Conservation (phyloP, 2,888 invertebrate genomes). For the Aromia moschata region DNA sequence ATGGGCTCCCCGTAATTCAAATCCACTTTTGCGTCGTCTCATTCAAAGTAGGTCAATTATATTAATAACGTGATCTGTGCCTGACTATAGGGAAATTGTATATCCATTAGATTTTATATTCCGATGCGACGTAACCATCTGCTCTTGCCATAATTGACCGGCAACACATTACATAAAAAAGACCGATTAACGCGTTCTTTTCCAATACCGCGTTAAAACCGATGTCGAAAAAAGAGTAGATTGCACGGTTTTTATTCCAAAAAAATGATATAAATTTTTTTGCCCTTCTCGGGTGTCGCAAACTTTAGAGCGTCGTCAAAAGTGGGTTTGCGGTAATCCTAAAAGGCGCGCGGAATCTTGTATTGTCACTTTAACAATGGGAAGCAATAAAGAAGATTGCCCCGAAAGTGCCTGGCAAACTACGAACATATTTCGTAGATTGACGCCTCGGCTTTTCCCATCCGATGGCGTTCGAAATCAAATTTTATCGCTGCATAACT, state of each 20-base stretch:
- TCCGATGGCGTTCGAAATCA: not conserved
- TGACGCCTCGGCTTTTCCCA: not conserved
- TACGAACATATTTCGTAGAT: not conserved
- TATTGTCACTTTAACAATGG: not conserved
- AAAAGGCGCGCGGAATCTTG: not conserved
- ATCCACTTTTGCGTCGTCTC: not conserved
- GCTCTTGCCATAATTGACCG: not conserved
- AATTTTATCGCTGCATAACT: not conserved
- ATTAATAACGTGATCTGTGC: not conserved
- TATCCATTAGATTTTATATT: conserved; percentile 1
- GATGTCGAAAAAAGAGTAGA: no score
- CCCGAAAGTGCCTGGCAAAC: not conserved
- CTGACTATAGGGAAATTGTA: not conserved
- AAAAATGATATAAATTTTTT: no score
- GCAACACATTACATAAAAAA: not conserved
- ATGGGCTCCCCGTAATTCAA: not conserved
- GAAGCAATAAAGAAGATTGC: not conserved
- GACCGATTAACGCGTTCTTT: no score
- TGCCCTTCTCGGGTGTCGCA: no score
- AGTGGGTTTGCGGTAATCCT: not conserved
- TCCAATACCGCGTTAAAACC: no score
- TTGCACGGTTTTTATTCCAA: no score
- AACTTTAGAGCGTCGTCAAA: not conserved
- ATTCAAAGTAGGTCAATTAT: conserved; percentile 2
- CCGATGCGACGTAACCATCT: not conserved